Evolutionary conservation across 2,797 vertebrate genomes (phyloP), one percentile per base, ranked within the genome.

Genomic region (Micrastur ruficollis): DNA sequence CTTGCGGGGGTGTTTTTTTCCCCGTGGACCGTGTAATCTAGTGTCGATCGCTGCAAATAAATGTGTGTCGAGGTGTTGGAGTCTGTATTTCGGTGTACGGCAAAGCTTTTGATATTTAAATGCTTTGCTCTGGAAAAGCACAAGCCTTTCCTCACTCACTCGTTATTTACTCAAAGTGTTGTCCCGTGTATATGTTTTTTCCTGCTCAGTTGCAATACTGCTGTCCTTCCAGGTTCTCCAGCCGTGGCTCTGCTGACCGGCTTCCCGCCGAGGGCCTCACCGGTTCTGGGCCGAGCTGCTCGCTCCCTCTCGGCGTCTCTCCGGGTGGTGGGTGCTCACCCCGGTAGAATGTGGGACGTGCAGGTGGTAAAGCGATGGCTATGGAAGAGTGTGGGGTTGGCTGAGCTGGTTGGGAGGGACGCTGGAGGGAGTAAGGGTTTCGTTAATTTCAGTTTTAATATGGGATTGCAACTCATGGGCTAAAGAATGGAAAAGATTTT

Each of bases 261-360:
- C 31, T 40, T 32, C 15, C 16, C 36, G 36, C 42, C 42, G 7
- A 16, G 42, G 44, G 44, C 44, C 11, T 40, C 38, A 11, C 17
- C 11, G 1, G 29, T 2, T 19, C 52, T 11, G 22, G 21, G 2
- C 6, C 1, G 2, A 34, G 65, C 38, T 38, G 25, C 9, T 20
- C 0, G 7, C 38, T 9, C 9, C 7, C 19, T 15, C 20, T 21
- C 10, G 0, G 44, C 1, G 0, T 16, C 21, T 19, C 21, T 22
- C 36, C 0, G 4, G 29, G 42, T 2, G 13, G 29, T 29, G 46
- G 53, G 13, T 78, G 38, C 16, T 90, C 5, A 6, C 27, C 1
- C 6, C 4, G n/a, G 56, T 20, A 5, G n/a, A 44, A 29, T 1
- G 3, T 0, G 3, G 34, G 40, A 3, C 3, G 1, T 1, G 4